Base-by-base conservation (phyloP, 2,888 invertebrate genomes). In the Clistopyga incitator region DNA sequence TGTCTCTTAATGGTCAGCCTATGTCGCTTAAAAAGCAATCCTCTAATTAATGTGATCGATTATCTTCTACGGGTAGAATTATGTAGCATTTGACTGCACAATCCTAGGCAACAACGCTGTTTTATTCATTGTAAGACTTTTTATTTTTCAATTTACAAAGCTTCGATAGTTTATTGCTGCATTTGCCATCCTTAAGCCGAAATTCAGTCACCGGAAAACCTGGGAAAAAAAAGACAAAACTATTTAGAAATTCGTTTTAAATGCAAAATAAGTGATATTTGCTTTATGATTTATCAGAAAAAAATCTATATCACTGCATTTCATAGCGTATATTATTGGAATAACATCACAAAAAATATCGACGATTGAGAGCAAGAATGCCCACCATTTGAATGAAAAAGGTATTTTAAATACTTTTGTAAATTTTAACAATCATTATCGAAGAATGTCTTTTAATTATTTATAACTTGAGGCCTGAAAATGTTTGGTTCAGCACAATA, bases 291-390 rank as follows among this genome's bases (percentile, higher is more conserved):
- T 77, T 20, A 67, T 88, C 87, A 88, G 88, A 83, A 29, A 82
- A 76, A 79, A 74, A 59, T 68, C 65, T 71, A 85, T 86, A 85
- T 88, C 88, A 88, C 82, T 34, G 59, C 8, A 76, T 34, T 65
- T 88, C 88, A 87, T 88, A 85, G 88, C 88, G 88, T 88, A 88
- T 88, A 88, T 88, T 88, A 87, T 85, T 85, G 25, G 47, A 47
- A 70, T 78, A 83, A 52, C 88, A 89, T 89, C 88, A 89, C 85
- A 45, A 47, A 25, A 23, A 76, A 15, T 29, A 3, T 23, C 20
- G 50, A 52, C 54, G 61, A 56, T 72, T 25, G 34, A 56, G 38
- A 65, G 38, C 45, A 45, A 45, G 4, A 45, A 45, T 45, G 13
- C 15, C 13, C 45, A 45, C 13, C 45, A 45, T 45, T 45, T 15